A percentile compares a stretch with the other conserved stretches of the same genome.
Conservation (phyloP, 2,797 vertebrate genomes). For the Oreochromis mossambicus region DNA sequence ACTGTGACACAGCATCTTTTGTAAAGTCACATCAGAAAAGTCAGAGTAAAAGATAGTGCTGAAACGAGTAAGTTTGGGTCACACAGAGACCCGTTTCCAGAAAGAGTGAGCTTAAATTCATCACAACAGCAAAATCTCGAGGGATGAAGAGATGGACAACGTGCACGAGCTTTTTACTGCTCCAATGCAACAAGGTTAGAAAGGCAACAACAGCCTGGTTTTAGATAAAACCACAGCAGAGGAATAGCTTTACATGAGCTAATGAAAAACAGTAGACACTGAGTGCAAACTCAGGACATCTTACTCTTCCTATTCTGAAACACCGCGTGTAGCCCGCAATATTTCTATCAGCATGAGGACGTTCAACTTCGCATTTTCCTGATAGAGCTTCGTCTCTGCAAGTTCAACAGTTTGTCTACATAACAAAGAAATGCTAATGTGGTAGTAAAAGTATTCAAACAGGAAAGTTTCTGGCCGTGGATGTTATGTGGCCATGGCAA, state of each 20-base stretch:
- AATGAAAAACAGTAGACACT: neutral
- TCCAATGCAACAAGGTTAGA: neutral
- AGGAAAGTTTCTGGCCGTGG: neutral
- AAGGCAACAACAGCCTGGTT: neutral
- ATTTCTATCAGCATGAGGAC: neutral
- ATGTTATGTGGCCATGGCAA: neutral
- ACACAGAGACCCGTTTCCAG: neutral
- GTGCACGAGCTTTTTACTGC: neutral
- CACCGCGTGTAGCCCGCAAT: accelerated
- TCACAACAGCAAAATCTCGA: neutral
- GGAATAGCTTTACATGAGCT: accelerated
- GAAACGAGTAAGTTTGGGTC: accelerated
- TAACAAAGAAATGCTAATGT: neutral
- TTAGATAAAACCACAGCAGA: neutral
- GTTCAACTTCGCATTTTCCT: neutral
- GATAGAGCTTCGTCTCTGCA: neutral
- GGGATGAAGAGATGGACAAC: neutral
- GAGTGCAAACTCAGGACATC: neutral
- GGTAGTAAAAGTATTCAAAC: neutral
- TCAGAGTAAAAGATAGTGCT: accelerated
- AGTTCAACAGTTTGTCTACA: neutral
- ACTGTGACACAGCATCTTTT: neutral
- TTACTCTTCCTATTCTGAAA: neutral
- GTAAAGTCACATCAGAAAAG: neutral
- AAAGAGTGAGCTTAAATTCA: neutral